Conservation (phyloP, 1,140 invertebrate species). For the Pogonus chalceus region DNA sequence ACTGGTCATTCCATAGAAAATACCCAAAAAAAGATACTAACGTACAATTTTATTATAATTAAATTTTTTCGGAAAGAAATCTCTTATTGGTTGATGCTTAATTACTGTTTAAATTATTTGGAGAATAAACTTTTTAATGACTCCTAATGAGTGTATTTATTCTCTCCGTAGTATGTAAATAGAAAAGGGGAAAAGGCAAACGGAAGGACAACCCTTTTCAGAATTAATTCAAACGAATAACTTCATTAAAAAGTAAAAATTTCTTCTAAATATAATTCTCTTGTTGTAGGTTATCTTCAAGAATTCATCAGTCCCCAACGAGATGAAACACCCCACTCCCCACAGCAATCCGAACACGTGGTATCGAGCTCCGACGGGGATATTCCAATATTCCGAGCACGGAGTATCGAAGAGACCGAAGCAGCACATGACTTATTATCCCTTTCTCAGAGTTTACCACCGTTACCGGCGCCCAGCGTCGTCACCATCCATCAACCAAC, state of each 20-base stretch:
- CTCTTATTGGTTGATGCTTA: too few species aligned
- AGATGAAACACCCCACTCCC: background rate
- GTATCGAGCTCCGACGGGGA: conserved; percentile 11
- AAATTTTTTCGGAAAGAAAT: too few species aligned
- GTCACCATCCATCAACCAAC: conserved; percentile 40
- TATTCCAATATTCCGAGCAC: conserved; percentile 41
- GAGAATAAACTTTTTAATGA: too few species aligned
- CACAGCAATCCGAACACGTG: conserved; percentile 12
- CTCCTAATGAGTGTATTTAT: too few species aligned
- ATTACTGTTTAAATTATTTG: too few species aligned
- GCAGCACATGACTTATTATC: conserved; percentile 78
- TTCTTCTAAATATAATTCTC: conserved; percentile 8
- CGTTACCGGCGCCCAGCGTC: conserved; percentile 55
- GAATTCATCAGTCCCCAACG: conserved; percentile 22
- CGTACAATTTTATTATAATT: too few species aligned
- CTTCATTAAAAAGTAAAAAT: background rate
- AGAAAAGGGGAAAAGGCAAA: too few species aligned
- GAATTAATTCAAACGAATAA: conserved; percentile 13
- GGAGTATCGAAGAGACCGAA: conserved; percentile 70
- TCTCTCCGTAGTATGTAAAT: too few species aligned
- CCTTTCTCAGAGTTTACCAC: conserved; percentile 65
- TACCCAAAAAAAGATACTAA: too few species aligned
- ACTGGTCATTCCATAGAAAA: too few species aligned
- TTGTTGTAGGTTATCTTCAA: conserved; percentile 27
- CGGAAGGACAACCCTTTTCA: too few species aligned